Base-by-base conservation (phyloP, 2,113 vertebrate species). In the Thermophis baileyi region DNA sequence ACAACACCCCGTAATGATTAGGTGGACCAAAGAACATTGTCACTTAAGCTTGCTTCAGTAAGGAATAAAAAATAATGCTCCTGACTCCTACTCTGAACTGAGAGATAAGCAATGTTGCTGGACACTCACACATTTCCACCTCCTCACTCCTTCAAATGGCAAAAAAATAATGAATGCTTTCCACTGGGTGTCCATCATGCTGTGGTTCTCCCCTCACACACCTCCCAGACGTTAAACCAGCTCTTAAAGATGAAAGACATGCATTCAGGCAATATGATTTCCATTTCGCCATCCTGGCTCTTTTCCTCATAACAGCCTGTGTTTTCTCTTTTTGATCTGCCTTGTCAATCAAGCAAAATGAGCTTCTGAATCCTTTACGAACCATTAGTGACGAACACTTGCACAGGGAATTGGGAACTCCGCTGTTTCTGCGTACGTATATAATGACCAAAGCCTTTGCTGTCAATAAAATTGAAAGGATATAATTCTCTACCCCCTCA, bases 391-490 rank as follows among this genome's bases (percentile, higher is more conserved):
- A 92, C 51, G 86, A 95, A 92, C 44, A 5, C 40, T 90, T 51
- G 47, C 35, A 85, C 14, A 91, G 14, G 30, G 12, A n/a, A 69
- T 49, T 90, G 87, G 87, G 87, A 96, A 95, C 95, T 92, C 47
- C 49, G 47, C 74, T n/a, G 44, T 35, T 87, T 46, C 87, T 88
- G 89, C 92, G 7, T 86, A 51, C n/a, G 55, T 55, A 63, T 16
- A 63, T 53, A 50, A 93, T 92, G 87, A 92, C 90, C 46, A 88
- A 89, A 94, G 49, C 46, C 35, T 94, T 93, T 94, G 46, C 89
- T 95, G 94, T 95, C 94, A 95, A 44, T 93, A 51, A 91, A 91
- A 89, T 47, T 95, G 93, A 95, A 94, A 60, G 49, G 63, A 93
- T 92, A 92, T 81, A 27, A 87, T 63, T 92, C 85, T 94, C 85